Percentiles rank a stretch among this genome's conserved stretches.
phyloP scores from a whole-genome alignment of 2,888 invertebrate species.

The Brenthis daphne region DNA sequence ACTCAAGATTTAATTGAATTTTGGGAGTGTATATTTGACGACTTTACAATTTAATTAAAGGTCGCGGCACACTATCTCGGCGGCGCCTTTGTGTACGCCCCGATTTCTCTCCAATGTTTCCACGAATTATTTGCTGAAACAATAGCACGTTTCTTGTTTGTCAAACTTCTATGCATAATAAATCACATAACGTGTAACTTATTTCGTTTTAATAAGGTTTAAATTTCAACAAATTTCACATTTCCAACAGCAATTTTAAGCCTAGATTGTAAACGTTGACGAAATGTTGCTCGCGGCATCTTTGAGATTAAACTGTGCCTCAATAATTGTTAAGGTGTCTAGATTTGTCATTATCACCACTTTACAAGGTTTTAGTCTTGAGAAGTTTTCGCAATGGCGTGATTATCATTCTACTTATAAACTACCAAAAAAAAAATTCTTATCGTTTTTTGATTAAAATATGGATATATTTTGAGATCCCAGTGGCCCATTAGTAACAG shows the following conservation, averaged over 20 bases:
- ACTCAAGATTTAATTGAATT: too few species aligned
- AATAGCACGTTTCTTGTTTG: constrained; percentile 71
- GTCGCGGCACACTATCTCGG: constrained; percentile 52
- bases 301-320: constrained; percentile 74
- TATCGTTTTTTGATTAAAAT: not conserved
- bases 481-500: too few species aligned
- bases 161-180: constrained; percentile 45
- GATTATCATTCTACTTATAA: constrained; percentile 24
- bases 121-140: constrained; percentile 79
- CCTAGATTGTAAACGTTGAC: constrained; percentile 62
- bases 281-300: constrained; percentile 68
- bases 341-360: constrained; percentile 70
- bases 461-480: not conserved
- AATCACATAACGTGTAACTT: constrained; percentile 36
- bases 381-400: constrained; percentile 37
- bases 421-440: constrained; percentile 16
- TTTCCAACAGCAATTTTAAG: constrained; percentile 36
- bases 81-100: constrained; percentile 63
- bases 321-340: constrained; percentile 69
- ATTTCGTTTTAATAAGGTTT: constrained; percentile 44
- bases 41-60: constrained; percentile 33
- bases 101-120: constrained; percentile 74
- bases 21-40: constrained; percentile 17
- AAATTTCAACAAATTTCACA: constrained; percentile 38
- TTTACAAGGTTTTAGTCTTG: constrained; percentile 47